phyloP scores from a whole-genome alignment of 2,797 vertebrate genomes.

The Sebastes cheni region DNA sequence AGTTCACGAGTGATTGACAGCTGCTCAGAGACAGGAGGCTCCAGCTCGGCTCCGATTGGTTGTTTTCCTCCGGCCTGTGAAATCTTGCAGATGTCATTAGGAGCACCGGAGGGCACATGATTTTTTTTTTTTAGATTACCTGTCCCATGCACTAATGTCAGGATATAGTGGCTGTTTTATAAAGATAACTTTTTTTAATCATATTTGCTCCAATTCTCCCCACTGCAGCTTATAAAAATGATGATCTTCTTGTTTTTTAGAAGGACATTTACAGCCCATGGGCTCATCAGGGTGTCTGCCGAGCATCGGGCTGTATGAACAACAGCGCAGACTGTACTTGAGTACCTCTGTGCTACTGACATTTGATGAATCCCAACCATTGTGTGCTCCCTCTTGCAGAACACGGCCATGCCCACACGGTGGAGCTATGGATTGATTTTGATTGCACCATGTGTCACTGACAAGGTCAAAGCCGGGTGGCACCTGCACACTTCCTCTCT shows the following conservation, averaged over 20 bases:
- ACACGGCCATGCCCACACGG: conserved; percentile 57
- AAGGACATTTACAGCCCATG: not conserved
- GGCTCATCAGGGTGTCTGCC: not conserved
- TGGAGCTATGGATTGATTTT: conserved; percentile 72
- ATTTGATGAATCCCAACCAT: conserved; percentile 24
- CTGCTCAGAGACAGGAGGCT: no score
- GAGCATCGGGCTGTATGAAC: not conserved
- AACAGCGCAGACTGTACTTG: conserved; percentile 14
- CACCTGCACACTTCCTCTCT: conserved; percentile 24
- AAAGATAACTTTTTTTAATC: no score
- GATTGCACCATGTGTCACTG: conserved; percentile 43
- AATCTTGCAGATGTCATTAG: no score
- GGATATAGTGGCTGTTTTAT: no score
- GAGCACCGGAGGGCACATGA: no score
- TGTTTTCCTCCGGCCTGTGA: no score
- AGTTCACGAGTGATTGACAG: no score
- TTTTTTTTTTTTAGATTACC: no score
- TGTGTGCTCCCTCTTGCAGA: conserved; percentile 47
- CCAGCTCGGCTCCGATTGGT: no score
- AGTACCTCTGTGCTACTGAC: conserved; percentile 5
- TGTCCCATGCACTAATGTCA: no score
- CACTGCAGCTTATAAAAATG: not conserved
- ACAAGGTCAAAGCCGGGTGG: conserved; percentile 68
- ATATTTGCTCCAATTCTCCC: no score
- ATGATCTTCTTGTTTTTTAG: not conserved